phyloP scores from a whole-genome alignment of 2,888 invertebrate genomes.

The Mythimna lalbum region DNA sequence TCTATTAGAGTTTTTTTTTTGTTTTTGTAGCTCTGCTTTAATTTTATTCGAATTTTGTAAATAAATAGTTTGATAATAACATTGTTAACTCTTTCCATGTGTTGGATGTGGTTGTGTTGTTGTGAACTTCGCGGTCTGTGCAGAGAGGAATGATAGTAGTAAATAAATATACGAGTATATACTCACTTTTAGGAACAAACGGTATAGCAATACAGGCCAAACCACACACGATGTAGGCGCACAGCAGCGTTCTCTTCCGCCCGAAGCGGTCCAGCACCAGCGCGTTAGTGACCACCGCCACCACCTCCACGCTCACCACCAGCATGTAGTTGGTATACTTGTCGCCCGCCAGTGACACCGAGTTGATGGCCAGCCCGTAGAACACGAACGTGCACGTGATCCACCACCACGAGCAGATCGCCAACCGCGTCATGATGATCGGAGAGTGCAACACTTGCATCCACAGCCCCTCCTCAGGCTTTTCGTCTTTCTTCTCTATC shows the following conservation, averaged over 20 bases:
- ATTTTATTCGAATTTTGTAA: too few species aligned
- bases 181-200: slow-evolving; percentile 87
- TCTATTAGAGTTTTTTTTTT: too few species aligned
- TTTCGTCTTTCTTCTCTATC: slow-evolving; percentile 70
- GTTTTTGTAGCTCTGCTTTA: too few species aligned
- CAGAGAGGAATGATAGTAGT: not conserved
- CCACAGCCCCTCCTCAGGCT: slow-evolving; percentile 76
- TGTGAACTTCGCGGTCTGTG: too few species aligned
- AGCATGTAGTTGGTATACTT: slow-evolving; percentile 95
- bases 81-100: too few species aligned
- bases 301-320: slow-evolving; percentile 93
- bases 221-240: slow-evolving; percentile 91
- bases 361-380: slow-evolving; percentile 95
- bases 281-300: slow-evolving; percentile 92
- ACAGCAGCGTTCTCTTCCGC: slow-evolving; percentile 91
- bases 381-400: slow-evolving; percentile 95
- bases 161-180: not conserved
- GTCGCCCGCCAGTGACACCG: slow-evolving; percentile 94
- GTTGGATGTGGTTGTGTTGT: too few species aligned
- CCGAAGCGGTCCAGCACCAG: slow-evolving; percentile 92
- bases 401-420: slow-evolving; percentile 92
- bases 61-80: too few species aligned
- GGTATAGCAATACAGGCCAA: slow-evolving; percentile 88
- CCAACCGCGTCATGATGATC: slow-evolving; percentile 83
- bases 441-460: slow-evolving; percentile 82